phyloP scores from a whole-genome alignment of 1,140 invertebrate species.

The Pseudomyrmex concolor region DNA sequence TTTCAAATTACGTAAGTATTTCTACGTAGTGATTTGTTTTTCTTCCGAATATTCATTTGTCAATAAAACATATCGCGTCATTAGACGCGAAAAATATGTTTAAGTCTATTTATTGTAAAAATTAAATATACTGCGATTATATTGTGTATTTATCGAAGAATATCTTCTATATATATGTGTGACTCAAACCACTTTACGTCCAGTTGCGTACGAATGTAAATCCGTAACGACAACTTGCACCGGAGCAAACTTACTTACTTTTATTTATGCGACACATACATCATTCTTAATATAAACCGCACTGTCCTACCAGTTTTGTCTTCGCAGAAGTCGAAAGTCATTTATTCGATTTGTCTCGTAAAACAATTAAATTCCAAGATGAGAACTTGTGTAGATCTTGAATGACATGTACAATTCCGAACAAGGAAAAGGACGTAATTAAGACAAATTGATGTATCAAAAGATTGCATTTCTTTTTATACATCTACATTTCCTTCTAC shows the following conservation, averaged over 20 bases:
- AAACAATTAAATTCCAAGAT: conserved; percentile 43
- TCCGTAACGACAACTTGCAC: conserved; percentile 7
- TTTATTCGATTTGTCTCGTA: conserved; percentile 62
- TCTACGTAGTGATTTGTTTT: neutral
- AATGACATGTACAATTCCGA: conserved; percentile 1
- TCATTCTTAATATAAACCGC: conserved; percentile 15
- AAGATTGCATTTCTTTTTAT: neutral
- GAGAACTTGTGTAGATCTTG: conserved; percentile 1
- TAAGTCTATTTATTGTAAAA: neutral
- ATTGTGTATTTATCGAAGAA: neutral
- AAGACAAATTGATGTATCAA: neutral
- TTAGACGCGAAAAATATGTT: neutral
- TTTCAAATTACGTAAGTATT: neutral
- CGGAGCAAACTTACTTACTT: conserved; percentile 17
- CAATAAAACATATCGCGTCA: neutral
- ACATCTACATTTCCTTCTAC: neutral
- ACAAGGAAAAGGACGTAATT: conserved; percentile 37
- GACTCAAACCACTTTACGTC: neutral
- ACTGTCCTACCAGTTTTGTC: conserved; percentile 30
- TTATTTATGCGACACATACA: conserved; percentile 1
- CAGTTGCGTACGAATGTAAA: neutral
- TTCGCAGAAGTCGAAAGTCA: conserved; percentile 62
- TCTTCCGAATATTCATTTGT: neutral
- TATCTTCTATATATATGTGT: neutral
- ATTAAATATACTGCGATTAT: neutral